Conservation (phyloP, 2,113 vertebrate genomes). For the Corydoras maculifer region DNA sequence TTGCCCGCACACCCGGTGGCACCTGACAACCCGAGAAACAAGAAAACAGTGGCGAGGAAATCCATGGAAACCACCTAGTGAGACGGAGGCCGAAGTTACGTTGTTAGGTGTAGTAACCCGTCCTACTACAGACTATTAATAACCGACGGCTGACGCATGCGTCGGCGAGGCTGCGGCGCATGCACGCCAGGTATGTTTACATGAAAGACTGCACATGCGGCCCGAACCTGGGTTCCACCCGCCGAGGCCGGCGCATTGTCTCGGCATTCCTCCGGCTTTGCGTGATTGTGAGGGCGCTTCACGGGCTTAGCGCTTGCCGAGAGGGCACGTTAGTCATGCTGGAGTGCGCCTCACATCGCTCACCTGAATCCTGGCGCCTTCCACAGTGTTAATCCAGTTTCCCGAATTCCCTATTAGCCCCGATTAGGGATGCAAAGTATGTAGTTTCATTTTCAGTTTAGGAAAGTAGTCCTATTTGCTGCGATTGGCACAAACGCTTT, state of each 20-base stretch:
- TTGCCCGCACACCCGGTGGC: constrained; percentile 10
- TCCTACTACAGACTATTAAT: constrained; percentile 32
- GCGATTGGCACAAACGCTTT: too few relatives aligned
- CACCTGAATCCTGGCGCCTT: not conserved
- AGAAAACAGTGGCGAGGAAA: constrained; percentile 27
- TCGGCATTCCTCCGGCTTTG: constrained; percentile 34
- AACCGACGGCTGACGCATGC: constrained; percentile 29
- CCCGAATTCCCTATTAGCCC: too few relatives aligned
- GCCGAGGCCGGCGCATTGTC: constrained; percentile 26
- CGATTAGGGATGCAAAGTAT: too few relatives aligned
- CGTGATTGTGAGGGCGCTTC: constrained; percentile 22
- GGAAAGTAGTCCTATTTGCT: too few relatives aligned
- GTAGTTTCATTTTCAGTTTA: too few relatives aligned
- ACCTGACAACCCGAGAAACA: constrained; percentile 43
- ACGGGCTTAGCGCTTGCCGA: constrained; percentile 4
- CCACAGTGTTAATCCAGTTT: not conserved
- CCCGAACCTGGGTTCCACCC: constrained; percentile 20
- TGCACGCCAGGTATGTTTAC: constrained; percentile 35
- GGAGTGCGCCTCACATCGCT: not conserved
- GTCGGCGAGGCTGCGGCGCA: constrained; percentile 4
- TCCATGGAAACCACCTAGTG: constrained; percentile 38
- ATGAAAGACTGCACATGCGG: constrained; percentile 25
- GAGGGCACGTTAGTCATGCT: constrained; percentile 11
- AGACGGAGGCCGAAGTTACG: constrained; percentile 29
- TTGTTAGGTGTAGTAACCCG: constrained; percentile 39